Evolutionary conservation across 2,888 invertebrate genomes (phyloP).

Genomic region (Noctua janthe): DNA sequence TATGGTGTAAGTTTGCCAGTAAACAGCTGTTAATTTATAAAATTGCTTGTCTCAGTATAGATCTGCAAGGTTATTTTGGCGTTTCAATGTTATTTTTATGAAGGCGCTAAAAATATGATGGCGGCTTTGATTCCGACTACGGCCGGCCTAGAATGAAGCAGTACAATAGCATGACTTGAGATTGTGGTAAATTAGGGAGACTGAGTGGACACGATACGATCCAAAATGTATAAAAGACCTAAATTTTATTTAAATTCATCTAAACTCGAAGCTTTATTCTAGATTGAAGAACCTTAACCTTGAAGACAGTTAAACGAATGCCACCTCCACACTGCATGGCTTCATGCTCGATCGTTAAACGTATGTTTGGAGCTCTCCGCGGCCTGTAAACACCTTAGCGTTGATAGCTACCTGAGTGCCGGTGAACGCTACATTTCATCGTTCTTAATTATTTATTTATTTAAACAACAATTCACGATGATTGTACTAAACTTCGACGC

Average conservation of each 20-base stretch:
- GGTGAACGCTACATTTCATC: conserved; percentile 46
- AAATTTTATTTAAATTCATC: neutral
- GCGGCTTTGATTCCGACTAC: neutral
- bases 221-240: neutral
- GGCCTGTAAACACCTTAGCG: conserved; percentile 63
- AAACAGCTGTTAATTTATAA: neutral
- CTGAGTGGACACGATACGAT: neutral
- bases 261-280: neutral
- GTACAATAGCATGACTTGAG: neutral
- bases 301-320: conserved; percentile 7
- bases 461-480: conserved; percentile 38
- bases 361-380: conserved; percentile 57
- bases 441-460: conserved; percentile 63
- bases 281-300: neutral
- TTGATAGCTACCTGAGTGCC: conserved; percentile 62
- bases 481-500: conserved; percentile 24
- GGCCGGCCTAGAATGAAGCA: neutral
- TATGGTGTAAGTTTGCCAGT: neutral
- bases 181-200: neutral
- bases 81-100: neutral
- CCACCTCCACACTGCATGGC: conserved; percentile 44
- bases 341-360: conserved; percentile 51
- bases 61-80: neutral
- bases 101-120: neutral
- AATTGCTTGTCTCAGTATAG: neutral